Evolutionary conservation across 2,797 vertebrate species (phyloP).

Genomic region (Lutra lutra): DNA sequence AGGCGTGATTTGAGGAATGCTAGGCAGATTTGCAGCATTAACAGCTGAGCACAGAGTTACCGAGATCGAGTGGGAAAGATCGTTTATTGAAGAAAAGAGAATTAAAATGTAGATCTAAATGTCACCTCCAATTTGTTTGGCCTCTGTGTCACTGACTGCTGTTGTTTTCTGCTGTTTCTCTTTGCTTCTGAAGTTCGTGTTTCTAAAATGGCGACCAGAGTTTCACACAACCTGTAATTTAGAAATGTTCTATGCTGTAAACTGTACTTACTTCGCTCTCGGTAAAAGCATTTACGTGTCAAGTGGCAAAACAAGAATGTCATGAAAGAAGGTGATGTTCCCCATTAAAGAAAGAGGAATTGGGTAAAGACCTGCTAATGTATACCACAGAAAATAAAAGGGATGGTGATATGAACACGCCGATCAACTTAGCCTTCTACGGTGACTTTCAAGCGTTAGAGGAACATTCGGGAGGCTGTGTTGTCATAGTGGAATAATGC

Average conservation of each 20-base stretch:
- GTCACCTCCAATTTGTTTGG: slow-evolving; percentile 47
- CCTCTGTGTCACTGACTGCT: slow-evolving; percentile 47
- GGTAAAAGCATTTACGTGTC: slow-evolving; percentile 61
- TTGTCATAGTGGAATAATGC: slow-evolving; percentile 17
- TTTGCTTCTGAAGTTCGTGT: slow-evolving; percentile 67
- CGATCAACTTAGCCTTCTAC: slow-evolving; percentile 39
- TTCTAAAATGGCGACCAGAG: slow-evolving; percentile 37
- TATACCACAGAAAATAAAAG: slow-evolving; percentile 62
- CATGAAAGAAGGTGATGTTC: slow-evolving; percentile 66
- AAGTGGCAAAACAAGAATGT: slow-evolving; percentile 68
- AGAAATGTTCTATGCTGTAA: slow-evolving; percentile 65
- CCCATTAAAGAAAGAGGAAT: slow-evolving; percentile 63
- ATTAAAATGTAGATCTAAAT: slow-evolving; percentile 57
- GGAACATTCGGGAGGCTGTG: background rate
- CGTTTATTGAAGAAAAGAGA: slow-evolving; percentile 51
- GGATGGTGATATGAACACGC: slow-evolving; percentile 35
- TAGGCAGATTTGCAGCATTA: background rate
- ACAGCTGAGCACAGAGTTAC: background rate
- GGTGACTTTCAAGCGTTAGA: slow-evolving; percentile 54
- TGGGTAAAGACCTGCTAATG: slow-evolving; percentile 43
- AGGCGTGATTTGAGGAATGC: background rate
- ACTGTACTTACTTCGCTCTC: slow-evolving; percentile 63
- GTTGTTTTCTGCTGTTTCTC: slow-evolving; percentile 62
- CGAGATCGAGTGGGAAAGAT: slow-evolving; percentile 13
- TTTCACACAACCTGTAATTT: slow-evolving; percentile 74